Evolutionary conservation across 2,797 vertebrate genomes (phyloP).

Genomic region (Acipenser ruthenus): DNA sequence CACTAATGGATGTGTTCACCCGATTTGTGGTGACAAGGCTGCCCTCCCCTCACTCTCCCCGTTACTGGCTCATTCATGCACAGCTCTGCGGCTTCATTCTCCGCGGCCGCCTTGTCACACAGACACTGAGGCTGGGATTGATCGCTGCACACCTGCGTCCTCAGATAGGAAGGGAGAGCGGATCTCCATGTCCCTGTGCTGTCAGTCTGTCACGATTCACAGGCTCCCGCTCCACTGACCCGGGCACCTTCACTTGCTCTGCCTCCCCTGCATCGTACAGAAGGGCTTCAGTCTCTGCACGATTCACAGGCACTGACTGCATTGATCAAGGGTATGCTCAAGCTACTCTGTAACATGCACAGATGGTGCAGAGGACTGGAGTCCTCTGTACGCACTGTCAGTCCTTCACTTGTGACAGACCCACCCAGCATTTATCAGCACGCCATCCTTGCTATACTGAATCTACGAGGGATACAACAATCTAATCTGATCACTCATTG

Average conservation of each 20-base stretch:
- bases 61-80: neutral
- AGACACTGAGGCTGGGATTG: slow-evolving; percentile 14
- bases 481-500: too few relatives aligned
- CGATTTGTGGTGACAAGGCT: neutral
- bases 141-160: slow-evolving; percentile 37
- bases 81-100: slow-evolving; percentile 14
- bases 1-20: too few relatives aligned
- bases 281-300: neutral
- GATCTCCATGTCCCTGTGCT: slow-evolving; percentile 13
- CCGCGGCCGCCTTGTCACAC: slow-evolving; percentile 22
- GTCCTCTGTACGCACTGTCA: too few relatives aligned
- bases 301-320: too few relatives aligned
- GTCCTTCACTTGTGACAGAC: too few relatives aligned
- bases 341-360: too few relatives aligned
- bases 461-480: too few relatives aligned
- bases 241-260: slow-evolving; percentile 21
- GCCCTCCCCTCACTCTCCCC: neutral
- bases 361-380: too few relatives aligned
- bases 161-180: slow-evolving; percentile 30
- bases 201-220: slow-evolving; percentile 22
- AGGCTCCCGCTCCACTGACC: slow-evolving; percentile 26
- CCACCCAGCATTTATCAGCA: too few relatives aligned
- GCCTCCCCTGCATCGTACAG: neutral
- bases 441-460: too few relatives aligned
- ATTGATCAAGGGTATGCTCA: too few relatives aligned